Percentiles rank a stretch among this genome's conserved stretches.
Evolutionary conservation across 2,113 vertebrate genomes (phyloP).

Genomic region (Menidia beryllina): DNA sequence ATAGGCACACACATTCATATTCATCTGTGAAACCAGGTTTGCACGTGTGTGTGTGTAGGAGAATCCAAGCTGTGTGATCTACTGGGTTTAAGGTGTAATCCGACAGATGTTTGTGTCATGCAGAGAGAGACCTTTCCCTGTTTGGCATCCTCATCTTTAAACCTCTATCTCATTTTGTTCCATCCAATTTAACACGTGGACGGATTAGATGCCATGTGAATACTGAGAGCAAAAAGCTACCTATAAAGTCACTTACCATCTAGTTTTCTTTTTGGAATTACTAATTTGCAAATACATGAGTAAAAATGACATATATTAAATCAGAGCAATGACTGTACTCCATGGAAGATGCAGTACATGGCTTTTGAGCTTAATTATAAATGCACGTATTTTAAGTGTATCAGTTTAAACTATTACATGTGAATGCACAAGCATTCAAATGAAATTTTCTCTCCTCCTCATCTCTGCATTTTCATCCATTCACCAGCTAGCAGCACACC

Average conservation of each 20-base stretch:
- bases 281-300: too few relatives aligned
- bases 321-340: too few relatives aligned
- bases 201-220: slow-evolving; percentile 31
- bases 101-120: slow-evolving; percentile 56
- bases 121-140: slow-evolving; percentile 38
- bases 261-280: neutral
- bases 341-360: too few relatives aligned
- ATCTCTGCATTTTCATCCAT: neutral
- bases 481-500: too few relatives aligned
- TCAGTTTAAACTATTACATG: too few relatives aligned
- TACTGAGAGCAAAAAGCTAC: slow-evolving; percentile 28
- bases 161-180: slow-evolving; percentile 52
- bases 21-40: slow-evolving; percentile 39
- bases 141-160: slow-evolving; percentile 62
- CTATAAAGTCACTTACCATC: slow-evolving; percentile 23
- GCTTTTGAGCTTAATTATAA: too few relatives aligned
- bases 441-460: slow-evolving; percentile 17
- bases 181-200: slow-evolving; percentile 41
- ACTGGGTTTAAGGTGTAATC: slow-evolving; percentile 52
- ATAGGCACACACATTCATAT: slow-evolving; percentile 54
- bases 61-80: slow-evolving; percentile 27
- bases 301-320: too few relatives aligned
- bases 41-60: slow-evolving; percentile 13
- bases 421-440: too few relatives aligned
- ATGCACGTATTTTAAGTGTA: too few relatives aligned